Evolutionary conservation across 2,797 vertebrate species (phyloP), one percentile per base, ranked within the genome.

Genomic region (Sternarchorhynchus goeldii): DNA sequence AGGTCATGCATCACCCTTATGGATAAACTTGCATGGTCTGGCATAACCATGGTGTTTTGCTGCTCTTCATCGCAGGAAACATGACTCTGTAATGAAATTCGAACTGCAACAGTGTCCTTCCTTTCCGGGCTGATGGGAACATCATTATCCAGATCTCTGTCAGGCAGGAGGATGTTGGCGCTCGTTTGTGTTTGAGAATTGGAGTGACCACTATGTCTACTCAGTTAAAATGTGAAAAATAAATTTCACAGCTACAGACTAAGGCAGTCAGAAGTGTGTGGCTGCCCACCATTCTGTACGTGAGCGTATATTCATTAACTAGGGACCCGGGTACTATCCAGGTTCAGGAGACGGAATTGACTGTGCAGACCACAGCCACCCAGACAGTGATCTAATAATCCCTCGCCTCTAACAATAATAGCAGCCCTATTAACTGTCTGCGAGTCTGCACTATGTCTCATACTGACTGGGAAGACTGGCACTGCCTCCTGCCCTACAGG

Each of bases 371-470:
- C 59, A 21, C 56, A 67, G 29, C 25, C 55, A 74, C 50, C 55
- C 77, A 75, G 83, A 88, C 29, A 39, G 17, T 69, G 45, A 41
- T 63, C 67, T 66, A 77, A 69, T 78, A 77, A 78, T 77, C 83
- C 86, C 75, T 60, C 73, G 62, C 64, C 71, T 85, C 73, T 77
- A 82, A 82, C 70, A 83, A 85, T 75, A 86, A 84, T 85, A 85
- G 76, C 78, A 81, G 74, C 55, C 75, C 77, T 84, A 85, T 87
- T 75, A 88, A 86, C 78, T 73, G 78, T 75, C 63, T 63, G 59
- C 83, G 76, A 66, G 76, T 84, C 77, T 53, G 57, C 63, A 83
- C 77, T 78, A 80, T 55, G 53, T 88, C 71, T 39, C 57, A 55
- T 57, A 7, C 29, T 53, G 25, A 58, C 14, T 62, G 21, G 12